phyloP scores from a whole-genome alignment of 2,888 invertebrate genomes.

The Nephrocerus scutellatus region DNA sequence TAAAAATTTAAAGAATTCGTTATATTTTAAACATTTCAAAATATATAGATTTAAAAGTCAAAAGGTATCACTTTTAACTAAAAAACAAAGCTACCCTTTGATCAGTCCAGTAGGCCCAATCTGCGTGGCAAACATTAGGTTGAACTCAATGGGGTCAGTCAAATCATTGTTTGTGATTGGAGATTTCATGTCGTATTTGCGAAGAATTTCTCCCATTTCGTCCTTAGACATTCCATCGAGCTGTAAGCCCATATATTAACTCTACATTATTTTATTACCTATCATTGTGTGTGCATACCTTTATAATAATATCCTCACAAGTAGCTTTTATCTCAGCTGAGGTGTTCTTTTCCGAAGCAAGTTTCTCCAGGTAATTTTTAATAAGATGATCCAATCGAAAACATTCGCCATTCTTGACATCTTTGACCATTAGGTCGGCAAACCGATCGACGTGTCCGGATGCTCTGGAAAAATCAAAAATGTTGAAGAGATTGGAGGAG shows the following conservation, averaged over 20 bases:
- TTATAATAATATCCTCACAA: constrained; percentile 42
- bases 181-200: constrained; percentile 86
- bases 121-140: constrained; percentile 97
- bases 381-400: constrained; percentile 96
- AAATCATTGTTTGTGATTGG: constrained; percentile 93
- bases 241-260: constrained; percentile 32
- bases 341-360: constrained; percentile 76
- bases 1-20: constrained; percentile 15
- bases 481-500: too few relatives aligned
- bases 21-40: neutral
- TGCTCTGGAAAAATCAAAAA: constrained; percentile 59
- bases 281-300: constrained; percentile 16
- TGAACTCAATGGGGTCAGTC: constrained; percentile 94
- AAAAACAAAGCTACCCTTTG: constrained; percentile 62
- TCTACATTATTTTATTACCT: neutral
- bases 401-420: constrained; percentile 91
- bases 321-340: constrained; percentile 52
- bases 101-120: constrained; percentile 95
- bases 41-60: neutral
- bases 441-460: constrained; percentile 99
- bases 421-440: constrained; percentile 99
- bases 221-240: constrained; percentile 87
- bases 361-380: constrained; percentile 86
- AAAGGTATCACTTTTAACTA: constrained; percentile 13
- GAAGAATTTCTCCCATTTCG: constrained; percentile 81